phyloP scores from a whole-genome alignment of 2,113 vertebrate genomes.

The Mus spicilegus region DNA sequence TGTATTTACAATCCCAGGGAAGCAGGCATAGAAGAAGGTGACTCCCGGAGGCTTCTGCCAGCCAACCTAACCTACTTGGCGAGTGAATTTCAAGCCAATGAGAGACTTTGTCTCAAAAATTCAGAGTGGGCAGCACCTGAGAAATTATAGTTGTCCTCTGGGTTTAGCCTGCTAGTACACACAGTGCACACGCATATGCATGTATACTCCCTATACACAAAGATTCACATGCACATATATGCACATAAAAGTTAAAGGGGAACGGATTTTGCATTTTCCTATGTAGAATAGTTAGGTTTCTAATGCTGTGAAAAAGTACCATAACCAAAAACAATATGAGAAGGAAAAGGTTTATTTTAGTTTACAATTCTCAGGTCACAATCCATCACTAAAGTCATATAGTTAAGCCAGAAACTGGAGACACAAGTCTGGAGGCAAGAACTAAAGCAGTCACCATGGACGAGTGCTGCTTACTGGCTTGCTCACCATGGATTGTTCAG shows the following conservation, averaged over 20 bases:
- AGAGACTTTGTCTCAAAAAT: neutral
- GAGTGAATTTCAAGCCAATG: neutral
- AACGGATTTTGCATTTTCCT: neutral
- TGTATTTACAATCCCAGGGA: neutral
- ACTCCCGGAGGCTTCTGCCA: too few species aligned
- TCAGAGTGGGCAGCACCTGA: neutral
- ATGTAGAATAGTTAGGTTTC: neutral
- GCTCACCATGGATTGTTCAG: neutral
- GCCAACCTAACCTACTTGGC: neutral
- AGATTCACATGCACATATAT: neutral
- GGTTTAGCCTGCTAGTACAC: neutral
- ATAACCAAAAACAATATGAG: neutral
- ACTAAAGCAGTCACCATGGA: too few species aligned
- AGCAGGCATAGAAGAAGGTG: neutral
- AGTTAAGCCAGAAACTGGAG: too few species aligned
- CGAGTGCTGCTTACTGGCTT: too few species aligned
- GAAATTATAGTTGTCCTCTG: neutral
- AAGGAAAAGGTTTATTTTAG: neutral
- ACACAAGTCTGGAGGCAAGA: neutral
- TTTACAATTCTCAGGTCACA: neutral
- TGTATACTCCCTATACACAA: rapidly evolving
- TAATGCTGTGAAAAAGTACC: neutral
- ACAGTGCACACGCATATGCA: neutral
- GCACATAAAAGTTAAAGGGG: neutral
- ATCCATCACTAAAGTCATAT: neutral